Conservation (phyloP, 2,113 vertebrate genomes). For the Amia ocellicauda region DNA sequence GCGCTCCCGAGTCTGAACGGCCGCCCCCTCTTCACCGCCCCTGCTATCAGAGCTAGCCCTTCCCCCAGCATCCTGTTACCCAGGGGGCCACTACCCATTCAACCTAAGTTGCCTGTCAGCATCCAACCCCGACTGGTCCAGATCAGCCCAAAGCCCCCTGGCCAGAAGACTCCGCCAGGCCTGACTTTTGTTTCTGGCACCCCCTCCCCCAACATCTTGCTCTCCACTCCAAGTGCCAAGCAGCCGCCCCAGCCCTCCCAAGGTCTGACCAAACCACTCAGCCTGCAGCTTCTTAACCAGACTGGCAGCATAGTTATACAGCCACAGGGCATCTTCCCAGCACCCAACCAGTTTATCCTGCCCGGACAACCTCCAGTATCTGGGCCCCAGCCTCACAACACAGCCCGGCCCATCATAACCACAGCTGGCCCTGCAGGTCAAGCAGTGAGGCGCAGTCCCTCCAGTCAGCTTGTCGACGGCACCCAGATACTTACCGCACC, state of each 20-base stretch:
- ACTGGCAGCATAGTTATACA: slow-evolving; percentile 70
- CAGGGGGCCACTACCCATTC: slow-evolving; percentile 59
- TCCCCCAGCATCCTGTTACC: slow-evolving; percentile 55
- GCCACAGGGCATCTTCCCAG: slow-evolving; percentile 68
- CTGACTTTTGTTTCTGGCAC: slow-evolving; percentile 61
- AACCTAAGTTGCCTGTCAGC: slow-evolving; percentile 69
- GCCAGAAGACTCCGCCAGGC: slow-evolving; percentile 56
- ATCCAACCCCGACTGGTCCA: slow-evolving; percentile 71
- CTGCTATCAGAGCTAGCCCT: slow-evolving; percentile 46
- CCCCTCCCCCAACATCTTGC: slow-evolving; percentile 57
- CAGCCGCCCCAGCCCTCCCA: slow-evolving; percentile 33
- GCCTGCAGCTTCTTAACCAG: slow-evolving; percentile 69
- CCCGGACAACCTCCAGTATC: slow-evolving; percentile 62
- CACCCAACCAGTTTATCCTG: slow-evolving; percentile 67
- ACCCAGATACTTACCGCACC: slow-evolving; percentile 66
- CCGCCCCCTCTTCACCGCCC: slow-evolving; percentile 45
- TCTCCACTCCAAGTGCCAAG: slow-evolving; percentile 56
- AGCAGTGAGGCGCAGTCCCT: slow-evolving; percentile 39
- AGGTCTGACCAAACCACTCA: slow-evolving; percentile 59
- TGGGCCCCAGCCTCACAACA: slow-evolving; percentile 47
- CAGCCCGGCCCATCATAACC: slow-evolving; percentile 48
- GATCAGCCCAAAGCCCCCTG: slow-evolving; percentile 67
- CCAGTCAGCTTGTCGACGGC: slow-evolving; percentile 57
- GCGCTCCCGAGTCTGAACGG: slow-evolving; percentile 47
- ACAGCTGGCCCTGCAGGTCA: slow-evolving; percentile 40